Base-by-base conservation (phyloP, 2,888 invertebrate species). In the Dromius quadrimaculatus region DNA sequence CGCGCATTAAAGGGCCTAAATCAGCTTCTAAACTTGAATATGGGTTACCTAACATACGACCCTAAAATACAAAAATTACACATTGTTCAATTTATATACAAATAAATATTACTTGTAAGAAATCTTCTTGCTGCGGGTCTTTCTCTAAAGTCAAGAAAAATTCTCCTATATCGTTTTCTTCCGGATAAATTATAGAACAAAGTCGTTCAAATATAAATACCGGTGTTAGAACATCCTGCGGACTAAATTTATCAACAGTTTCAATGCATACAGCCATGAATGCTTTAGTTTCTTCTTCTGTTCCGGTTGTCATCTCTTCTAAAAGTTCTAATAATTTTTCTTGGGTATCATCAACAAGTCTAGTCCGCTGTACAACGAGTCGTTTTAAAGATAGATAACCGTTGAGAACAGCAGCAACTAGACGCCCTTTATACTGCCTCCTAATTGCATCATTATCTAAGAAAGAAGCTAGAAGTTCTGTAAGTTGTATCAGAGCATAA, bases 121-220 rank as follows among this genome's bases (percentile, higher is more conserved):
- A 99, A 85, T 99, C 98, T 83, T 99, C 99, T 79, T 99, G 98
- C 77, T 98, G 98, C 0, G 97, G 94, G 85, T 99, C 99, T 80
- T 99, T 99, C 80, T 98, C 98, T 2, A 99, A 85, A 0, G 95
- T 94, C 72, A 99, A 87, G 86, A 95, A 95, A 85, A 98, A 98
- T 82, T 98, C 98, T 0, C 95, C 95, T 1, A 96, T 92, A 79
- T 97, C 97, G 79, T 97, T 97, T 82, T 98, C 97, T 80, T 98
- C 97, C 0, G 97, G 98, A 81, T 96, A 95, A 75, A 99, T 98
- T 73, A 98, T 96, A 15, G 97, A 97, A 80, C 98, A 98, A 1
- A 98, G 88, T 38, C 98, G 87, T 83, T 98, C 98, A 81, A 98
- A 98, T 73, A 98, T 96, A 80, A 98, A 98, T 1, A 98, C 97